A percentile compares a stretch with the other conserved stretches of the same genome.
phyloP scores from a whole-genome alignment of 2,797 vertebrate genomes.

The Falco naumanni region DNA sequence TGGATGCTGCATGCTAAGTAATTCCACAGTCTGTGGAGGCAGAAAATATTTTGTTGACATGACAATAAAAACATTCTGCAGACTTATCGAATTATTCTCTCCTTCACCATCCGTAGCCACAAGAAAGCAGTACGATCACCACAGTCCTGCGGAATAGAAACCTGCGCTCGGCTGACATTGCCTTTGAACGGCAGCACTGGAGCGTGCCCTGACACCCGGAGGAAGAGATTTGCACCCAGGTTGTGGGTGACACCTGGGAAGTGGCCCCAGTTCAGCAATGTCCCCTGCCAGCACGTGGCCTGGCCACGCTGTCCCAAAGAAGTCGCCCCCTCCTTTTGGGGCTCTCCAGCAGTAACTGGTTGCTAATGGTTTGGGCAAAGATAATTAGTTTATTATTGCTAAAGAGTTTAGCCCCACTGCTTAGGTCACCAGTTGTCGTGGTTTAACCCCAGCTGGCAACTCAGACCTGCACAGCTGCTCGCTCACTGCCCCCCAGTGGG shows the following conservation, averaged over 20 bases:
- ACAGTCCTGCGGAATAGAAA: not conserved
- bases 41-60: slow-evolving; percentile 74
- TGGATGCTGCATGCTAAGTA: slow-evolving; percentile 51
- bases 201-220: fast-evolving
- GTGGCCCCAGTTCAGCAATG: not conserved
- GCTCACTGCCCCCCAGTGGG: too few relatives aligned
- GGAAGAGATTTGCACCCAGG: not conserved
- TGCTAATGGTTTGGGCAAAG: not conserved
- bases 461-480: too few relatives aligned
- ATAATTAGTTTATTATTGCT: not conserved
- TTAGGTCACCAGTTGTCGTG: not conserved
- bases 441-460: too few relatives aligned
- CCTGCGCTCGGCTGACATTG: not conserved
- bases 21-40: slow-evolving; percentile 61
- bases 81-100: not conserved
- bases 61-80: slow-evolving; percentile 71
- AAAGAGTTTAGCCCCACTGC: not conserved
- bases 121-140: not conserved
- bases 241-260: not conserved
- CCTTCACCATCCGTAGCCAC: not conserved
- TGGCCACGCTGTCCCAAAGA: not conserved
- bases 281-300: not conserved
- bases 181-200: not conserved
- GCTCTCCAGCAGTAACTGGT: not conserved
- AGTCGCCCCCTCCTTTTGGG: not conserved